Conservation (phyloP, 2,113 vertebrate species). For the Corynorhinus townsendii region DNA sequence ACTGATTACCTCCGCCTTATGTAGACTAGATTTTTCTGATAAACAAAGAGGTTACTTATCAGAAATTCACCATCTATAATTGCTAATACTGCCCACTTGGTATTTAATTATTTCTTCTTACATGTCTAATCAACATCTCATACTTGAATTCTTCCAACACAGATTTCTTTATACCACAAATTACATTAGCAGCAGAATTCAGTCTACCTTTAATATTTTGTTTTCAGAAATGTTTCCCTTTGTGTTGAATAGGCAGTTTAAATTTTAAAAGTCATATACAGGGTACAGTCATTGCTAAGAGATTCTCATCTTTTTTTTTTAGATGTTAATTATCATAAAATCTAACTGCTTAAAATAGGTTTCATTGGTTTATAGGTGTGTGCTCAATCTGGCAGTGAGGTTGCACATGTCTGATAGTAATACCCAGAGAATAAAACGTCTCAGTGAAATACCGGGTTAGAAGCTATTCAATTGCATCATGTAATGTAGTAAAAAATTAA, state of each 20-base stretch:
- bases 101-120: background rate
- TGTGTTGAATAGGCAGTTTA: background rate
- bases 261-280: background rate
- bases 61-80: background rate
- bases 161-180: background rate
- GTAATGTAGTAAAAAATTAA: background rate
- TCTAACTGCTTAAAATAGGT: background rate
- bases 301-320: background rate
- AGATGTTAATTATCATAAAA: background rate
- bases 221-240: constrained; percentile 1
- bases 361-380: background rate
- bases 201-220: background rate
- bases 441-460: background rate
- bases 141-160: background rate
- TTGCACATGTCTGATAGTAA: background rate
- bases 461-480: background rate
- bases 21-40: constrained; percentile 4
- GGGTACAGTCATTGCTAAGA: background rate
- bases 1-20: background rate
- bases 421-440: background rate
- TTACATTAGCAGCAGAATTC: background rate
- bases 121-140: background rate
- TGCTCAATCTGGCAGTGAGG: background rate
- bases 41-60: background rate
- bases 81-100: background rate